Base-by-base conservation (phyloP, 2,797 vertebrate species). In the Lophotriccus pileatus region DNA sequence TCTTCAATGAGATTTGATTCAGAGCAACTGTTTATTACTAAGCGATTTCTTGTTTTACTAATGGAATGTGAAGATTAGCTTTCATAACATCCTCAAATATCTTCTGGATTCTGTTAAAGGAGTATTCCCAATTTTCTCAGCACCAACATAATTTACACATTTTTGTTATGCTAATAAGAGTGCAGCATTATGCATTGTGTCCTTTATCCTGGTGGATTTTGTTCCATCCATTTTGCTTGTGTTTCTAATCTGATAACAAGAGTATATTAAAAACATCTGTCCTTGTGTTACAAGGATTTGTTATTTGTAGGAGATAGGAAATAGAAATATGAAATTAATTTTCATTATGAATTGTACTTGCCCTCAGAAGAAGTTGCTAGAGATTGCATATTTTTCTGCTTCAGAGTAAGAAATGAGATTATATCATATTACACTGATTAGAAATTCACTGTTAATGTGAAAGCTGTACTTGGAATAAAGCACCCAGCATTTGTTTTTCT, bases 371-470 rank as follows among this genome's bases (percentile, higher is more conserved):
- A 82, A 91, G 89, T 93, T 95, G 83, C 80, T 80, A 91, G 93
- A 93, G 84, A 96, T 74, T 89, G 86, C 84, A 86, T 94, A 86
- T 86, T 94, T 89, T 96, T 91, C 89, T 87, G 77, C 58, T 92
- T 93, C 63, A 63, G 68, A 92, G 49, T 76, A 85, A 92, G 60
- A 94, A 97, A 88, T 89, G 87, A 97, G 94, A 97, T 97, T 93
- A 69, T 90, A 95, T 97, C 93, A 39, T 81, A 68, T 87, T 92
- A 85, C 7, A 4, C 19, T 96, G 93, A 97, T 97, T 97, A 96
- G 91, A 91, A 95, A 96, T 96, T 94, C 93, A 69, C 69, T 76
- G 88, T 77, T 95, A 90, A 95, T 94, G 87, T 81, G 94, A 93
- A 94, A 87, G 21, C 62, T 68, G 84, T 3, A 16, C 90, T 91